Evolutionary conservation across 2,888 invertebrate genomes (phyloP).

Genomic region (Amitus sp.): DNA sequence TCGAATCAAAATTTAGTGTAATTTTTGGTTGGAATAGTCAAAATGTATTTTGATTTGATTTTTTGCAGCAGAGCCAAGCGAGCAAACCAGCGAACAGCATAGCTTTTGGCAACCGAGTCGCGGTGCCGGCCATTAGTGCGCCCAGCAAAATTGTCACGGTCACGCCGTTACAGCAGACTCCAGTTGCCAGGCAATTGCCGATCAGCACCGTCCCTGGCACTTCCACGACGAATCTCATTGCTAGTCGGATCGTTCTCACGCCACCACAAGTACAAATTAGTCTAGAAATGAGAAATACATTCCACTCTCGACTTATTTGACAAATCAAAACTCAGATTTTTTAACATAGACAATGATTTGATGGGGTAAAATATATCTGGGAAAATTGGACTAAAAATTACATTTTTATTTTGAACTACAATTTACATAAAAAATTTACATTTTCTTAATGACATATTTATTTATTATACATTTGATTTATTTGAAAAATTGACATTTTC

Average conservation of each 20-base stretch:
- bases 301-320: background rate
- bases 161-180: conserved; percentile 55
- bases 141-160: conserved; percentile 56
- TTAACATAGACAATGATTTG: too few relatives aligned
- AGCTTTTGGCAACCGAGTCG: conserved; percentile 56
- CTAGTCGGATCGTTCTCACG: conserved; percentile 61
- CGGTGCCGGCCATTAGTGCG: conserved; percentile 57
- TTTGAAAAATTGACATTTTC: too few relatives aligned
- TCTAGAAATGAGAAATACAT: background rate
- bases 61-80: conserved; percentile 54
- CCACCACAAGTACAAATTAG: conserved; percentile 51
- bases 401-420: too few relatives aligned
- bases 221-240: conserved; percentile 51
- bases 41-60: too few relatives aligned
- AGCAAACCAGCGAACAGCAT: conserved; percentile 52
- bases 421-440: too few relatives aligned
- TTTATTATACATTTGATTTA: too few relatives aligned
- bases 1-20: too few relatives aligned
- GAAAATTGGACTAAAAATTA: too few relatives aligned
- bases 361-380: too few relatives aligned
- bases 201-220: conserved; percentile 52
- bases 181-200: conserved; percentile 54
- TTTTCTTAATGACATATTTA: too few relatives aligned
- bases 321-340: too few relatives aligned
- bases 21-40: too few relatives aligned